Percentiles rank a stretch among this genome's conserved stretches.
Conservation (phyloP, 64 coral and sea anemone genomes). For the Astreopora myriophthalma region DNA sequence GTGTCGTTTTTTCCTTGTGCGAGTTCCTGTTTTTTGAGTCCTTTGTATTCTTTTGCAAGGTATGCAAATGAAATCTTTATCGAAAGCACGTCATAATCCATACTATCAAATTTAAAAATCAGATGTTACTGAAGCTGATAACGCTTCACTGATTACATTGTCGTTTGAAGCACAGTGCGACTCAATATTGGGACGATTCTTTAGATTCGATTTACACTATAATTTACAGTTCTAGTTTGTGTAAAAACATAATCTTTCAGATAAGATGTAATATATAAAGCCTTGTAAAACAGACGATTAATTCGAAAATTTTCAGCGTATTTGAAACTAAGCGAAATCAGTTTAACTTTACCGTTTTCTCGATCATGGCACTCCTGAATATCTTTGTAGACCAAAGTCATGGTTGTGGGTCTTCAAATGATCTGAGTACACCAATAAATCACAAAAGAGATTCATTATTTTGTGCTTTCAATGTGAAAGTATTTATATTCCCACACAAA, state of each 20-base stretch:
- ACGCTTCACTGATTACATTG: too few species aligned
- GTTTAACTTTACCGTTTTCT: neutral
- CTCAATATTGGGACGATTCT: too few species aligned
- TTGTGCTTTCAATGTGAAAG: neutral
- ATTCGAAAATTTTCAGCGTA: too few species aligned
- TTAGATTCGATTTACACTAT: too few species aligned
- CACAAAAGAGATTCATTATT: neutral
- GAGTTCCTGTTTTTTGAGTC: neutral
- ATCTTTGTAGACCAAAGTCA: neutral
- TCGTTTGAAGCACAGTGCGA: too few species aligned
- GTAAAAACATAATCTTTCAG: too few species aligned
- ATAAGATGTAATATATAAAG: too few species aligned
- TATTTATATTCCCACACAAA: neutral
- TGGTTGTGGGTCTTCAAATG: neutral
- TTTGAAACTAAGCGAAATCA: neutral
- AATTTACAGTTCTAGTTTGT: too few species aligned
- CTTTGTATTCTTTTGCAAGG: neutral
- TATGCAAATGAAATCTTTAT: neutral
- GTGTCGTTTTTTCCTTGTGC: neutral
- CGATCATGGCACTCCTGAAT: neutral
- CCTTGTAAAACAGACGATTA: too few species aligned
- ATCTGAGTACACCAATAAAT: neutral
- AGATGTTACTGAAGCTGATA: too few species aligned
- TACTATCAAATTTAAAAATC: neutral
- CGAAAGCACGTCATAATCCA: neutral